Evolutionary conservation across 2,797 vertebrate genomes (phyloP), one percentile per base, ranked within the genome.

Genomic region (Brachyalestes nurse): DNA sequence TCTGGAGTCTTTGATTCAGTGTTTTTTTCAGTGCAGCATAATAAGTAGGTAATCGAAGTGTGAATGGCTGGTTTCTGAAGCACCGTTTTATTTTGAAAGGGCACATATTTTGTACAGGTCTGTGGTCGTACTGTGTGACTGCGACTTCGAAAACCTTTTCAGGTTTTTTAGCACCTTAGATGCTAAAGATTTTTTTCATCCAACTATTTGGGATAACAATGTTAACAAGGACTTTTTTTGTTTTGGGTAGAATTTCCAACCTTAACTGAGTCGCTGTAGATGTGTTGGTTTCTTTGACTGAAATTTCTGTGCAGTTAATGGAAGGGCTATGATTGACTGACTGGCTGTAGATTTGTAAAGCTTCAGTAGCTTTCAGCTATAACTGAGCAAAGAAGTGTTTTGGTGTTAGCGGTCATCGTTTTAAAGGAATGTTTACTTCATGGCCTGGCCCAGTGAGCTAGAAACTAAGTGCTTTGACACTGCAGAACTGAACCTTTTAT

Each of bases 51-150:
- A 66, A 66, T 66, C 17, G 0, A 10, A 66, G 6, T 1, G 34
- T 14, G 7, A 28, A n/a, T 4, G 5, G 13, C 25, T 72, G 49
- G 25, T 34, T n/a, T 19, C 42, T 38, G 1, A 10, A 12, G 28
- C 70, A 55, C 70, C 25, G n/a, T 55, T 17, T 72, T 1, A 19
- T 34, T 38, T 72, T 34, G 6, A 78, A 55, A 2, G 53, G 77
- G 70, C 78, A 79, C 78, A 79, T 79, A 79, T 66, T 51, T 62
- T 62, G 0, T 60, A 28, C 4, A 9, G 17, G 14, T 53, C 45
- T 73, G 70, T 5, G 42, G 12, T 74, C 6, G 4, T 42, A 64
- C 14, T 73, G 65, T 69, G 61, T 61, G 80, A 71, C 49, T 45
- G 57, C 60, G 72, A 17, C 25, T 81, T 45, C 45, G 53, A 23